Base-by-base conservation (phyloP, 2,888 invertebrate species). In the Melitaea athalia region DNA sequence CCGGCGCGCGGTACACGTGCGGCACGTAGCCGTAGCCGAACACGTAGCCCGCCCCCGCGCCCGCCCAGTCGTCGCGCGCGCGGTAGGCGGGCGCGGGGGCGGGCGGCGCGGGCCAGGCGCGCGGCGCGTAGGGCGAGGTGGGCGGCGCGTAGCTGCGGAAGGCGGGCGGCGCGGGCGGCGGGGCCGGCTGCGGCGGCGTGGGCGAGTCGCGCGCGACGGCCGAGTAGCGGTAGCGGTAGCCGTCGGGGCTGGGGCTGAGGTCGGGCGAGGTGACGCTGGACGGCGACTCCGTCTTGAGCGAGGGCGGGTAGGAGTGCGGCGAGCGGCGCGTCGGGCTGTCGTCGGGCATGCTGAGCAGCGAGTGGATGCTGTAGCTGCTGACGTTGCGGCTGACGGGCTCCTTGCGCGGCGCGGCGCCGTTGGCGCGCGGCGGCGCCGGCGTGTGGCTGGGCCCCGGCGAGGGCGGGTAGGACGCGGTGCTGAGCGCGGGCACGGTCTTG, bases 281-380 rank as follows among this genome's bases (percentile, higher is more conserved):
- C 77, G 88, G 87, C 53, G 91, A 90, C 82, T 91, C 89, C 64
- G 89, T 86, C 81, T 87, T 86, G 63, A 85, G 75, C 72, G 90
- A 84, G 57, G 86, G 79, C 64, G 78, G 77, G 66, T 81, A 76
- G 73, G 79, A 76, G 64, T 79, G 80, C 80, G 88, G 81, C 78
- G 85, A 82, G 82, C 87, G 75, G 83, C 90, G 80, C 81, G 88
- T 74, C 76, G 89, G 79, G 73, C 83, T 81, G 77, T 91, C 93
- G 76, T 92, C 93, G 49, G 93, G 85, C 94, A 95, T 95, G 70
- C 96, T 95, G 79, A 97, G 92, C 83, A 97, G 93, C 74, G 97
- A 97, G 82, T 96, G 96, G 85, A 97, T 97, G 92, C 97, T 97
- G 90, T 97, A 97, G 84, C 96, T 96, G 87, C 96, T 95, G 75